Evolutionary conservation across 1,140 invertebrate genomes (phyloP).

Genomic region (Halesus radiatus): DNA sequence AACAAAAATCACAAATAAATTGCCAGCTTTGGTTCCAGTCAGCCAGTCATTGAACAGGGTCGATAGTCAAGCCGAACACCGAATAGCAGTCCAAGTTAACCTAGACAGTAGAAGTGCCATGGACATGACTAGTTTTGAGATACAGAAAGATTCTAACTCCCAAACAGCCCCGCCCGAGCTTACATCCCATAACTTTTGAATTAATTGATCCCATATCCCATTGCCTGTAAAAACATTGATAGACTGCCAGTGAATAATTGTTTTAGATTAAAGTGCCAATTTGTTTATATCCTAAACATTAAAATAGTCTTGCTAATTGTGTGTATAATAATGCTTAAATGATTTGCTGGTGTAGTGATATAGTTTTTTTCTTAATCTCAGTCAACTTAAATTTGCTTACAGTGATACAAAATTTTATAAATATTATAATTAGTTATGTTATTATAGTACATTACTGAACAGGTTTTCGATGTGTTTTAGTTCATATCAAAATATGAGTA

Average conservation of each 20-base stretch:
- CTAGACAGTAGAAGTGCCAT: conserved; percentile 49
- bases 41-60: not conserved
- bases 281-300: not conserved
- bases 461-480: too few species aligned
- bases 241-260: not conserved
- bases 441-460: too few species aligned
- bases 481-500: too few species aligned
- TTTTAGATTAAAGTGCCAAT: conserved; percentile 9
- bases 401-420: too few species aligned
- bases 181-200: conserved; percentile 45
- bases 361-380: too few species aligned
- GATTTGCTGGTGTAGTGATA: too few species aligned
- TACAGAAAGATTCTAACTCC: conserved; percentile 18
- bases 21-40: conserved; percentile 26
- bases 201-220: not conserved
- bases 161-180: conserved; percentile 19
- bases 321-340: too few species aligned
- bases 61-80: conserved; percentile 18
- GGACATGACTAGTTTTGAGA: conserved; percentile 45
- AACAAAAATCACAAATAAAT: conserved; percentile 69
- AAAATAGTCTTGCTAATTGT: too few species aligned
- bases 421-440: too few species aligned
- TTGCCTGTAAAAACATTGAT: conserved; percentile 14
- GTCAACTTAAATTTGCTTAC: too few species aligned
- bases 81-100: conserved; percentile 54